Base-by-base conservation (phyloP, 2,113 vertebrate species). In the Anguilla rostrata region DNA sequence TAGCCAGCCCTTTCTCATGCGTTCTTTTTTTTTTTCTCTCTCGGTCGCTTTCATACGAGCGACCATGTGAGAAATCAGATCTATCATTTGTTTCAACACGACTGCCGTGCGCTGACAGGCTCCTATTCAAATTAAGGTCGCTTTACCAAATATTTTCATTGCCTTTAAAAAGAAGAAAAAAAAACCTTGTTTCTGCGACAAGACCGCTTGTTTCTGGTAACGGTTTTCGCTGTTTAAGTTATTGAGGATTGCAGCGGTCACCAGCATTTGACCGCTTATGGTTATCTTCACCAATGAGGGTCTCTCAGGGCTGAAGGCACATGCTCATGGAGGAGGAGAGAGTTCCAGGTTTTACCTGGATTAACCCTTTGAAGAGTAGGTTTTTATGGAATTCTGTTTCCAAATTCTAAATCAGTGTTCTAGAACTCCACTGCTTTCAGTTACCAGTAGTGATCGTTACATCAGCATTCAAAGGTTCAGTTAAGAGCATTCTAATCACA, bases 1-100 rank as follows among this genome's bases (percentile, higher is more conserved):
- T 43, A 57, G 20, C 49, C 75, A 26, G 20, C 75, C 4, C 9
- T 78, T 34, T 78, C 34, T 75, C 11, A 12, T 20, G 60, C 3
- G 3, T 91, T 88, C 3, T 84, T 86, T 22, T 22, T 63, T n/a
- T 63, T 87, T 90, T 84, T 86, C 78, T 41, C 2, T 20, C 34
- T 1, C 39, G 3, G 63, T 43, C 41, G 26, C 14, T 75, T 84
- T 56, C 53, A 84, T 84, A 84, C 4, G 22, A 49, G 40, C 63
- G 39, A 66, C 26, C 26, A 34, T n/a, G 34, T 22, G 22, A 39
- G 84, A 79, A 26, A 60, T 11, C 71, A 75, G 71, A 84, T 39
- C 41, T 46, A 29, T 84, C 60, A 63, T 43, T 71, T 66, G 60
- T 84, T 84, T 84, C 84, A 29, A 26, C 14, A 78, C 66, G 39